Evolutionary conservation across 2,888 invertebrate genomes (phyloP).

Genomic region (Clitarchus hookeri): DNA sequence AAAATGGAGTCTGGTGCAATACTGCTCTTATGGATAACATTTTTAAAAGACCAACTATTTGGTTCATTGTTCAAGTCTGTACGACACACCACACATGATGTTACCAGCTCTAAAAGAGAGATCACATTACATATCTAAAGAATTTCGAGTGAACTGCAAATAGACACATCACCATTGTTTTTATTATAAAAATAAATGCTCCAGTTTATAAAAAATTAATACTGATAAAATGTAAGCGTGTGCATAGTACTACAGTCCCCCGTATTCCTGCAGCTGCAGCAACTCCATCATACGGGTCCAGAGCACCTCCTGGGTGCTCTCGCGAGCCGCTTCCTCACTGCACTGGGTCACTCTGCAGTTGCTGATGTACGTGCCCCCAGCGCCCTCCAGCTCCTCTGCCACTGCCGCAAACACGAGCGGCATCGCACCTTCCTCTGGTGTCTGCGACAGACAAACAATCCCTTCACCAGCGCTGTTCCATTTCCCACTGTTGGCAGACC

Average conservation of each 20-base stretch:
- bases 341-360: slow-evolving; percentile 70
- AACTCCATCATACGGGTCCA: slow-evolving; percentile 66
- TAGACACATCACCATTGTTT: no score
- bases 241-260: slow-evolving; percentile 42
- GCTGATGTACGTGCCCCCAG: slow-evolving; percentile 80
- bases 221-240: not conserved
- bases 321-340: slow-evolving; percentile 61
- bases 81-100: no score
- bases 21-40: no score
- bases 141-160: no score
- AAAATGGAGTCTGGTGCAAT: no score
- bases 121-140: no score
- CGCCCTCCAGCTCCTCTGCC: slow-evolving; percentile 70
- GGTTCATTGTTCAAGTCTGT: no score
- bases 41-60: no score
- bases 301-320: slow-evolving; percentile 65
- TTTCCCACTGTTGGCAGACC: no score
- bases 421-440: slow-evolving; percentile 78
- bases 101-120: no score
- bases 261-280: slow-evolving; percentile 60
- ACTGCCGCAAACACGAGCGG: slow-evolving; percentile 78
- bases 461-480: no score
- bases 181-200: no score
- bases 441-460: slow-evolving; percentile 56
- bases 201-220: not conserved